phyloP scores from a whole-genome alignment of 2,797 vertebrate genomes.

The Lycodopsis pacificus region DNA sequence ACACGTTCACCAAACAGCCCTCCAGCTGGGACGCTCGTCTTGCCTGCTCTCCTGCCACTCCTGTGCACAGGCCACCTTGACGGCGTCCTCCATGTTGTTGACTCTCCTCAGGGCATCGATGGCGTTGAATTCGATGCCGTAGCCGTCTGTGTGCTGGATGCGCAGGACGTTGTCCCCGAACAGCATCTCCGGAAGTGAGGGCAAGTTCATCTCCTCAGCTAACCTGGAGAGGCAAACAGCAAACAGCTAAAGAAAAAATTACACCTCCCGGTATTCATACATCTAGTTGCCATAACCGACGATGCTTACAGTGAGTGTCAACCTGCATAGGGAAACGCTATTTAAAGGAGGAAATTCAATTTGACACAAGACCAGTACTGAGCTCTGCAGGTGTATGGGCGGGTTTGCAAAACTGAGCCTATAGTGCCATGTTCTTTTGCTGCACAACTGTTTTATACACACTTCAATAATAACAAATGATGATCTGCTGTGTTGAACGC shows the following conservation, averaged over 20 bases:
- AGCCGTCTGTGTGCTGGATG: slow-evolving; percentile 90
- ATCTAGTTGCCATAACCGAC: not conserved
- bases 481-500: not conserved
- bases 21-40: slow-evolving; percentile 41
- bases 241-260: not conserved
- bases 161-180: slow-evolving; percentile 96
- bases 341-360: not conserved
- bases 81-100: slow-evolving; percentile 91
- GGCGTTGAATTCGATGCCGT: slow-evolving; percentile 96
- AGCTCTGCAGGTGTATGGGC: not conserved
- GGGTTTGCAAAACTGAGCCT: not conserved
- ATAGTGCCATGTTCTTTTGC: not conserved
- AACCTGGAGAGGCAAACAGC: slow-evolving; percentile 80
- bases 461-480: not conserved
- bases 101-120: slow-evolving; percentile 93
- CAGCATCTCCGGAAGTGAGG: slow-evolving; percentile 97
- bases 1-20: not conserved
- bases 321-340: not conserved
- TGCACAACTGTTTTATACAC: not conserved
- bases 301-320: not conserved
- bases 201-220: slow-evolving; percentile 92
- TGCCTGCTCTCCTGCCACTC: slow-evolving; percentile 97
- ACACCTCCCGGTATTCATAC: not conserved
- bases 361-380: not conserved
- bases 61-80: slow-evolving; percentile 97